Base-by-base conservation (phyloP, 2,888 invertebrate genomes). In the Globia sparganii region DNA sequence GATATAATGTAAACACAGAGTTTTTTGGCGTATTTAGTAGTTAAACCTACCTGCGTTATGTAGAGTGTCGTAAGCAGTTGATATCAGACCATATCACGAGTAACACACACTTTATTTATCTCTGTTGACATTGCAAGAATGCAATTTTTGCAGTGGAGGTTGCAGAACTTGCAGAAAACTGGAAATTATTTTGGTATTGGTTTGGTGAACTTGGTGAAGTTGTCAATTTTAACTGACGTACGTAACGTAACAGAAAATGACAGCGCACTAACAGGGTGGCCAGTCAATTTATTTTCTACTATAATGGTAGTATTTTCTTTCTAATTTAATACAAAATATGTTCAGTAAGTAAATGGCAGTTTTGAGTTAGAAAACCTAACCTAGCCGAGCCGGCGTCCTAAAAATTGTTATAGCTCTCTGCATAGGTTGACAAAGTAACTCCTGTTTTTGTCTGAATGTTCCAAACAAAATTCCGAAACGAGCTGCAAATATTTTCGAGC, bases 141-240 rank as follows among this genome's bases (percentile, higher is more conserved):
- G 58, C 81, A 58, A 49, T 81, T 72, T 25, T 25, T 68, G 40
- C 56, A 49, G 34, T 68, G 40, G 46, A 49, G 34, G 28, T 75
- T 58, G 64, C 78, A 58, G 40, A 65, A n/a, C n/a, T n/a, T n/a
- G n/a, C n/a, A n/a, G n/a, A n/a, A n/a, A n/a, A n/a, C n/a, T n/a
- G n/a, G n/a, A 65, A 28, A 58, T 43, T 34, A 58, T 34, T 75
- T 58, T 58, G 4, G 13, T 43, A 58, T 43, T 34, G 49, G 28
- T 75, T 58, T 58, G 4, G 13, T 43, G 0, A 37, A 31, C 3
- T 58, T 49, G 18, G 13, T 8, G 28, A 49, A 13, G 9, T 77
- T 34, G 65, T 61, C 66, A 73, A 15, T 25, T 46, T 56, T 82
- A 70, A n/a, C n/a, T n/a, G n/a, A n/a, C n/a, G n/a, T n/a, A n/a